Base-by-base conservation (phyloP, 2,113 vertebrate species). In the Notarius lentiginosus region DNA sequence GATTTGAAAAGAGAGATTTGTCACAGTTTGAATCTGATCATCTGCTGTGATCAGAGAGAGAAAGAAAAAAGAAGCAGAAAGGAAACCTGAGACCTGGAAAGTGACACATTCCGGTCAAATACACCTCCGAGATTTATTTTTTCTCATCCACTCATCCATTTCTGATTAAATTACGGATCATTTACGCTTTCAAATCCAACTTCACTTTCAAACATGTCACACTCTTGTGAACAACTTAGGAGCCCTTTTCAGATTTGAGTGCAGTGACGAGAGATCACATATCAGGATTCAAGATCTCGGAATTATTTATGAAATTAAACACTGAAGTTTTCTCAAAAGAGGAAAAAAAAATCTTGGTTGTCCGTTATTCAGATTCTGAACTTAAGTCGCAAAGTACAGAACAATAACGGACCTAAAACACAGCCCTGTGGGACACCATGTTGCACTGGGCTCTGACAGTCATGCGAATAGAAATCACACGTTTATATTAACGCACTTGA, bases 21-120 rank as follows among this genome's bases (percentile, higher is more conserved):
- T 86, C 61, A 87, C 82, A 89, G 91, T 86, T 79, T 85, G 89
- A 22, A 77, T 81, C 77, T 85, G 77, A 85, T 88, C 82, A 5
- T 24, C 70, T 66, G 68, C 84, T 83, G 86, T 84, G 63, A 75
- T 56, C 7, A 56, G 10, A 81, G 41, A 63, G 51, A 79, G 18
- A 86, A 24, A 34, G 14, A 47, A 4, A 61, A 6, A 63, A 0
- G 49, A 49, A 34, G 7, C 10, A 24, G 18, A 4, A 9, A 14
- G 27, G 11, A 79, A 86, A 63, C 4, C 30, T 65, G 22, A 18
- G 20, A 66, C 41, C n/a, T 73, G 61, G 15, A 72, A 60, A 60
- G 4, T 24, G 79, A 30, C 49, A 80, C 60, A 30, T 60, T 53
- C 53, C 56, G 0, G 30, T 83, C 70, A 61, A 49, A 58, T n/a